Conservation (phyloP, 2,113 vertebrate species). For the Vulpes vulpes region DNA sequence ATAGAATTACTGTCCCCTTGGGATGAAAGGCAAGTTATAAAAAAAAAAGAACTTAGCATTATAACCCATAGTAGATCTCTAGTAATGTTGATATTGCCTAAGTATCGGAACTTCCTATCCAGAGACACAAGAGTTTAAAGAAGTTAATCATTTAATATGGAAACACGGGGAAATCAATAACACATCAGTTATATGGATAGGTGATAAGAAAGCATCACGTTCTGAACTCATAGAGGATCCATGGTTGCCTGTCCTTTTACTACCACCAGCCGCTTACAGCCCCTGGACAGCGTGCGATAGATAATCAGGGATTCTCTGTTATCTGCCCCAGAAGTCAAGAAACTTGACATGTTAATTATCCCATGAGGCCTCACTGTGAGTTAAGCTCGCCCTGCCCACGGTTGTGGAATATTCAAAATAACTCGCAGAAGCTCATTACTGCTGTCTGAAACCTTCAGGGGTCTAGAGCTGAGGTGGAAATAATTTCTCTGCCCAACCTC, state of each 20-base stretch:
- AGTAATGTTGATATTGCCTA: background rate
- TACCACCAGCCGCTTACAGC: background rate
- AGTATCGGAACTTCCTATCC: background rate
- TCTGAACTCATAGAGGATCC: background rate
- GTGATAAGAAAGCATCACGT: background rate
- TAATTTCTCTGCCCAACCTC: background rate
- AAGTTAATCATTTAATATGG: background rate
- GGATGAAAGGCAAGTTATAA: background rate
- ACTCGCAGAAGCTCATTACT: background rate
- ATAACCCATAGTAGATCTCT: background rate
- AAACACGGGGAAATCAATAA: background rate
- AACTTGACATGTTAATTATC: conserved; percentile 4
- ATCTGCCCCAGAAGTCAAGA: background rate
- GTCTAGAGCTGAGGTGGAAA: background rate
- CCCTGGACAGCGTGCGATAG: background rate
- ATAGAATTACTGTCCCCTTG: background rate
- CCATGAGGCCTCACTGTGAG: background rate
- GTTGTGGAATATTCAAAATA: background rate
- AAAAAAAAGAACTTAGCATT: background rate
- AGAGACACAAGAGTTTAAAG: background rate
- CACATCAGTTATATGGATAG: background rate
- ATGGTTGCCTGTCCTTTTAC: background rate
- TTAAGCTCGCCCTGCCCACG: background rate
- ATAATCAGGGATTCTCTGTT: background rate
- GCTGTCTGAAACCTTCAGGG: background rate